Evolutionary conservation across 2,888 invertebrate genomes (phyloP).

Genomic region (Ichneumoninae sp.): DNA sequence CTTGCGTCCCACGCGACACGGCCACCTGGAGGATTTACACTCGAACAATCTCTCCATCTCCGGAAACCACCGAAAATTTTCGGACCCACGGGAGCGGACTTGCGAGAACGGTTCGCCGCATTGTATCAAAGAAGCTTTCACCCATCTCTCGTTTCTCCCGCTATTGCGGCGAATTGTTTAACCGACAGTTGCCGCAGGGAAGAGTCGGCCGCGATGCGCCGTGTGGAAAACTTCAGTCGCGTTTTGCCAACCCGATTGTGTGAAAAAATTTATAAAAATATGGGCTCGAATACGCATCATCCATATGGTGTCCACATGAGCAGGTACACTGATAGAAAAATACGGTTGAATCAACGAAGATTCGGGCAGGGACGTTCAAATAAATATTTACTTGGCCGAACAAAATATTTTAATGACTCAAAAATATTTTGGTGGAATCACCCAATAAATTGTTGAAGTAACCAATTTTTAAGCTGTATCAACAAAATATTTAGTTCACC

Average conservation of each 20-base stretch:
- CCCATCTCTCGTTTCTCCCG: neutral
- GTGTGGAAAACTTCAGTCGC: neutral
- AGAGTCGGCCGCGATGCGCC: no score
- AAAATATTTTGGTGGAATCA: no score
- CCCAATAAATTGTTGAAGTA: no score
- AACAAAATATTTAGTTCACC: no score
- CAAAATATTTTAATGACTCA: no score
- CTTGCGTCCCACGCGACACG: conserved; percentile 24
- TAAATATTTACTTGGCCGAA: no score
- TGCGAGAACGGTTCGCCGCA: conserved; percentile 33
- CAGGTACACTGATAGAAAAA: no score
- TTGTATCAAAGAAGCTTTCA: conserved; percentile 11
- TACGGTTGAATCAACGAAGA: no score
- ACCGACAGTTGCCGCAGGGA: neutral
- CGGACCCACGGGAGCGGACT: conserved; percentile 19
- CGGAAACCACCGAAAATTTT: conserved; percentile 26
- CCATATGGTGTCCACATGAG: no score
- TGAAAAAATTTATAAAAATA: neutral
- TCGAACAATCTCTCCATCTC: conserved; percentile 30
- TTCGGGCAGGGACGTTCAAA: no score
- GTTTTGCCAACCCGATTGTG: neutral
- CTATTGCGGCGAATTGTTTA: neutral
- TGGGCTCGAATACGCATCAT: no score
- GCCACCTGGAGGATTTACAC: conserved; percentile 34
- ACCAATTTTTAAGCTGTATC: no score